These are phyloP conservation scores for Lypha dubia DNA, from an alignment of 2,888 invertebrate genomes.

Conservation along the genomic window DNA sequence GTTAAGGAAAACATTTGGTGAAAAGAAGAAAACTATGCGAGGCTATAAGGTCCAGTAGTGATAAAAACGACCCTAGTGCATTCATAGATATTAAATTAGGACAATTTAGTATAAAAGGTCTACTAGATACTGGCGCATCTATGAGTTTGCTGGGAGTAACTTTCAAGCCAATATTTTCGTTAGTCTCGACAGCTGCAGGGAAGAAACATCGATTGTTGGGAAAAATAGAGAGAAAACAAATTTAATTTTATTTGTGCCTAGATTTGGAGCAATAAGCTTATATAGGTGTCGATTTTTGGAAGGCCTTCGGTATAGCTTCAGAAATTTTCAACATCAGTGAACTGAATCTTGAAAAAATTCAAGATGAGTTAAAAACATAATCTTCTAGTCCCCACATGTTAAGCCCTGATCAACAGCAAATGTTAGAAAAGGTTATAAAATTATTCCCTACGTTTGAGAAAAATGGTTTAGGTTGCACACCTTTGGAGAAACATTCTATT, in stretches of 20 bases:
- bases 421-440: neutral
- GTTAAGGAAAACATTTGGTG: neutral
- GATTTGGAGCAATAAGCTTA: conserved; percentile 1
- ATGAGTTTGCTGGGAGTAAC: conserved; percentile 21
- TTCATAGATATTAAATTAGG: conserved; percentile 1
- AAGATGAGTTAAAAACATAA: neutral
- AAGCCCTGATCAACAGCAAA: neutral
- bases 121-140: conserved; percentile 35
- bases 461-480: too few species aligned
- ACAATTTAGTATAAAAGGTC: neutral
- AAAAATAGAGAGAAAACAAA: neutral
- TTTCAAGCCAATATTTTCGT: conserved; percentile 10
- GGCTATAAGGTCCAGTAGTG: neutral
- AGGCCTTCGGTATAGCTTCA: too few species aligned
- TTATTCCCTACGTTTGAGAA: conserved; percentile 40
- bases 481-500: conserved; percentile 58
- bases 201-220: conserved; percentile 18
- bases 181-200: conserved; percentile 26
- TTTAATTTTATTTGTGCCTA: neutral
- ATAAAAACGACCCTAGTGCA: neutral
- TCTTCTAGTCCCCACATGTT: conserved; percentile 8
- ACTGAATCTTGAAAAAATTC: too few species aligned
- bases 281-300: conserved; percentile 58
- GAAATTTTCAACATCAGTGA: too few species aligned
- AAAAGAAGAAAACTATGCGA: neutral